Evolutionary conservation across 2,888 invertebrate genomes (phyloP), one percentile per base, ranked within the genome.

Genomic region (Agrilus mali): DNA sequence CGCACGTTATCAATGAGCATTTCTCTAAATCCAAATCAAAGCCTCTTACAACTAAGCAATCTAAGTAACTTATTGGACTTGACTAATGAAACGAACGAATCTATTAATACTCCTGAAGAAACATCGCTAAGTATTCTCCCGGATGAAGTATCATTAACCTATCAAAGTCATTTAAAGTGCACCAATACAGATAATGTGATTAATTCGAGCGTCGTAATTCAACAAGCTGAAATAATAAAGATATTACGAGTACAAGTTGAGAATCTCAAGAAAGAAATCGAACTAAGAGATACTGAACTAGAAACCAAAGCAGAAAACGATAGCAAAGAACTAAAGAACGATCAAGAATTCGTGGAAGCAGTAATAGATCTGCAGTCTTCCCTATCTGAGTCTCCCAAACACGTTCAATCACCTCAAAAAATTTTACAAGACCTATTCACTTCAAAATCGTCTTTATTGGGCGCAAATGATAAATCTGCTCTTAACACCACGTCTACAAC

Each of bases 41-140:
- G 71, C 53, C 53, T 74, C 4, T 56, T 65, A 0, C 68, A 73
- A 45, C 54, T 74, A 3, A 66, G 67, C 34, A 70, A 71, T 49
- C 63, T 74, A 2, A 68, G 71, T 0, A 63, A 65, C 38, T 57
- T 73, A 33, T 53, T 74, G 31, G 63, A 65, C 44, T 55, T 56
- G 4, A 60, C 61, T 3, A 52, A 50, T 20, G 56, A 56, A 14
- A 47, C 51, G 33, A 49, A 50, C n/a, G 49, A 53, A 22, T 44
- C 49, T 7, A 37, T 46, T 8, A 8, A 27, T 27, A 27, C 3
- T 27, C 8, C 27, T 27, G 61, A 10, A 45, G 47, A 15, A 52
- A 50, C 38, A 27, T 44, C 43, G 36, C 48, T 63, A 15, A 61
- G 61, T 40, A 59, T 63, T 36, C 48, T 61, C 16, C 62, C 63